phyloP scores from a whole-genome alignment of 2,113 vertebrate species.

The Neotoma lepida region DNA sequence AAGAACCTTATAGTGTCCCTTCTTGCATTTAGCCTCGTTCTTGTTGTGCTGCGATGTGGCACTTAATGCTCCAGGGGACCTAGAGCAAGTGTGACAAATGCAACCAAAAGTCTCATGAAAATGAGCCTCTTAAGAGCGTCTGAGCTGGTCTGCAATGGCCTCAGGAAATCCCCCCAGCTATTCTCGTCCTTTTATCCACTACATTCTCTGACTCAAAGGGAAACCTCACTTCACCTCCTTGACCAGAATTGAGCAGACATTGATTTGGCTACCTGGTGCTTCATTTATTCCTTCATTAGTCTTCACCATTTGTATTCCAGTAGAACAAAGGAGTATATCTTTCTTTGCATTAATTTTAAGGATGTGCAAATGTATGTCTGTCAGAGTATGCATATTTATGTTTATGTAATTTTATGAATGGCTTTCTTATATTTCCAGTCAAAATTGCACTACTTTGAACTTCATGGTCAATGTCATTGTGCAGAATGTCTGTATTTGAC shows the following conservation, averaged over 20 bases:
- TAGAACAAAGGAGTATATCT: constrained; percentile 71
- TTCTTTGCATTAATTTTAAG: constrained; percentile 72
- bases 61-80: constrained; percentile 85
- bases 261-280: constrained; percentile 61
- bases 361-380: constrained; percentile 63
- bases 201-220: constrained; percentile 84
- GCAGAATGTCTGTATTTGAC: constrained; percentile 62
- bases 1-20: constrained; percentile 75
- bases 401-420: constrained; percentile 61
- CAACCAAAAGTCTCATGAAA: constrained; percentile 84
- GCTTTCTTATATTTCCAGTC: constrained; percentile 66
- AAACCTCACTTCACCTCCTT: constrained; percentile 84
- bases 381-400: constrained; percentile 58
- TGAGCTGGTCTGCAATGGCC: constrained; percentile 86
- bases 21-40: constrained; percentile 67
- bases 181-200: constrained; percentile 85
- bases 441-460: constrained; percentile 11
- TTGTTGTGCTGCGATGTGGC: constrained; percentile 83
- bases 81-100: constrained; percentile 84
- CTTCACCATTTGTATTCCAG: constrained; percentile 70
- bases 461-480: constrained; percentile 15
- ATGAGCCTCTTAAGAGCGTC: constrained; percentile 81
- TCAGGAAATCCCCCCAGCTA: constrained; percentile 88
- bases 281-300: constrained; percentile 78
- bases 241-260: constrained; percentile 81